Conservation (phyloP, 2,888 invertebrate genomes). For the Platerodrilus igneus region DNA sequence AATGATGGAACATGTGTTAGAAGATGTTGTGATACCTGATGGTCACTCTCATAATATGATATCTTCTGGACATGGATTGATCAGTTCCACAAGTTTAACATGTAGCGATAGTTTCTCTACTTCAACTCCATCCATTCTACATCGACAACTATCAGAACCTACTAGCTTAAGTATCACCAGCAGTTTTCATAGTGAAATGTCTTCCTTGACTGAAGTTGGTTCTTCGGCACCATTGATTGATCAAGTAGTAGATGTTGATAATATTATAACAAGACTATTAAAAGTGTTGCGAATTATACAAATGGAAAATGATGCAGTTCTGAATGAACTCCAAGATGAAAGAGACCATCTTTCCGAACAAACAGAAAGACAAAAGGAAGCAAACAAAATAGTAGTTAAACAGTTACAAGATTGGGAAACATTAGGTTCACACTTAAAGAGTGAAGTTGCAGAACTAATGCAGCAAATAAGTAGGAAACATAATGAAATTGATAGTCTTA, state of each 20-base stretch:
- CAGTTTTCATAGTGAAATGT: slow-evolving; percentile 43
- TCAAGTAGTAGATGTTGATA: slow-evolving; percentile 72
- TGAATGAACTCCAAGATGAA: slow-evolving; percentile 61
- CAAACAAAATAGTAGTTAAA: slow-evolving; percentile 43
- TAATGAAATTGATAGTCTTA: slow-evolving; percentile 51
- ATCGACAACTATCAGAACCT: slow-evolving; percentile 54
- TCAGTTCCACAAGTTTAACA: slow-evolving; percentile 41
- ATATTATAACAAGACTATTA: slow-evolving; percentile 66
- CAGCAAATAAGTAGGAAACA: slow-evolving; percentile 52
- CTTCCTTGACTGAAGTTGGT: slow-evolving; percentile 50
- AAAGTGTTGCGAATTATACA: slow-evolving; percentile 70
- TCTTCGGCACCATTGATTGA: slow-evolving; percentile 61
- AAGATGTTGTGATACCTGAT: slow-evolving; percentile 61
- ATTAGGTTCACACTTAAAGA: slow-evolving; percentile 52
- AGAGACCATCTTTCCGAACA: slow-evolving; percentile 50
- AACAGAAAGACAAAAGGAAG: slow-evolving; percentile 44
- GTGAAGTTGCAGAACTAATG: slow-evolving; percentile 54
- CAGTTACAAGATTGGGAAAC: slow-evolving; percentile 55
- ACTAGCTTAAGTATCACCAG: slow-evolving; percentile 37
- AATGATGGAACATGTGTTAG: slow-evolving; percentile 73
- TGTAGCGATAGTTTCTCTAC: slow-evolving; percentile 68
- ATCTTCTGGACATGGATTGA: slow-evolving; percentile 57
- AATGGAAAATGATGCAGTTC: slow-evolving; percentile 63
- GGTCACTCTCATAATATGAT: slow-evolving; percentile 65
- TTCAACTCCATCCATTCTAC: slow-evolving; percentile 70